Evolutionary conservation across 2,888 invertebrate genomes (phyloP), one percentile per base, ranked within the genome.

Genomic region (Podabrus alpinus): DNA sequence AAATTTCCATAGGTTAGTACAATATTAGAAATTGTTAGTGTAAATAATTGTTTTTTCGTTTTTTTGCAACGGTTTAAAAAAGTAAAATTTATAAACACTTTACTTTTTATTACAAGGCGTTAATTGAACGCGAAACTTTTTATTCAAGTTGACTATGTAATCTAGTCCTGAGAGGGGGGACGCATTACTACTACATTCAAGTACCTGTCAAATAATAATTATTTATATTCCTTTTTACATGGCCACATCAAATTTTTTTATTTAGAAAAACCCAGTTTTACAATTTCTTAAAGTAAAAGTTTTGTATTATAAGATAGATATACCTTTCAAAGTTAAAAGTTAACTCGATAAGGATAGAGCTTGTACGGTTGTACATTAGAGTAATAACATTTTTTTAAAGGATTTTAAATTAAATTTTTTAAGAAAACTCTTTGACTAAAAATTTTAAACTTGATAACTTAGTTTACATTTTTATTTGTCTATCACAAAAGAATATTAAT

Each of bases 11-110:
- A 71, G 68, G 69, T 69, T 69, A 69, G 74, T 62, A 66, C 15
- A 24, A 21, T 66, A 13, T 61, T 60, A 69, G 64, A 66, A 60
- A 71, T 29, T 15, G 66, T 59, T 59, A 25, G 15, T 64, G 66
- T 71, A 71, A 64, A 69, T 75, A 72, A 59, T 66, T 75, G 64
- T 60, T 62, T 68, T 73, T 24, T 15, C 68, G 66, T n/a, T 61
- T 59, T 13, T 74, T 45, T 45, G 45, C 45, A 45, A 45, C 45
- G 45, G 45, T 45, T 45, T 45, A 45, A 45, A 45, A 45, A 11
- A 45, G 45, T 45, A 45, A 45, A 45, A 45, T 45, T 45, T 45
- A 45, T 45, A 45, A n/a, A 45, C 45, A 45, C 45, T 45, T 45
- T 45, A 45, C 45, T 45, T 45, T 45, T 45, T 45, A 45, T 45